Evolutionary conservation across 2,888 invertebrate genomes (phyloP), one percentile per base, ranked within the genome.

Genomic region (Parnassius orleans): DNA sequence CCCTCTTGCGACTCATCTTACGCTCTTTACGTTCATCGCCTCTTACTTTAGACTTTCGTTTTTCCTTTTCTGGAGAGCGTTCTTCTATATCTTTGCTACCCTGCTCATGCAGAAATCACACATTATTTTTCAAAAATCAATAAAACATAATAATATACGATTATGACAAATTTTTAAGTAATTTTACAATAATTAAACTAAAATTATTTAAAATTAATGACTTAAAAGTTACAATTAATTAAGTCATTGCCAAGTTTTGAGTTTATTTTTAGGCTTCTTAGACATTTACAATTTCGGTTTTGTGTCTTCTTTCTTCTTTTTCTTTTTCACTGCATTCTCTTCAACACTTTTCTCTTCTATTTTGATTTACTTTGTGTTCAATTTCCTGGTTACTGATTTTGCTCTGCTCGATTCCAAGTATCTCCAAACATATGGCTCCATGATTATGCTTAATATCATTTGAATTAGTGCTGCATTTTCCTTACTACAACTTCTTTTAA

Each of bases 1-100:
- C 95, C 90, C 96, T 93, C 83, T 96, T 96, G 41, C 96, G 93
- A 60, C 95, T 95, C 77, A 96, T 88, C 90, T 96, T 96, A 78
- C 96, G 93, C 84, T 96, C 96, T 87, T 95, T 95, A 70, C 96
- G 93, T 68, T 91, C 90, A 69, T 91, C 90, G 12, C 86, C 86
- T 71, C 90, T 84, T 63, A 90, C 72, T 83, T 91, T 91, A 75
- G 86, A 72, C 83, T 96, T 96, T 77, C 96, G 94, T 75, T 96
- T 96, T 80, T 96, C 96, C 66, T 96, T 96, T 58, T 94, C 95
- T 57, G 95, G 89, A 14, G 91, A 91, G 64, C 91, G 84, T 76
- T 91, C 91, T 75, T 89, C 95, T 92, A 80, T 93, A 89, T 83
- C 94, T 85, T 91, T 91, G 83, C 78, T 90, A 87, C 84, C 90